These are phyloP conservation scores for Zaprionus nigranus DNA, from an alignment of 1,140 invertebrate genomes.

Conservation along the genomic window DNA sequence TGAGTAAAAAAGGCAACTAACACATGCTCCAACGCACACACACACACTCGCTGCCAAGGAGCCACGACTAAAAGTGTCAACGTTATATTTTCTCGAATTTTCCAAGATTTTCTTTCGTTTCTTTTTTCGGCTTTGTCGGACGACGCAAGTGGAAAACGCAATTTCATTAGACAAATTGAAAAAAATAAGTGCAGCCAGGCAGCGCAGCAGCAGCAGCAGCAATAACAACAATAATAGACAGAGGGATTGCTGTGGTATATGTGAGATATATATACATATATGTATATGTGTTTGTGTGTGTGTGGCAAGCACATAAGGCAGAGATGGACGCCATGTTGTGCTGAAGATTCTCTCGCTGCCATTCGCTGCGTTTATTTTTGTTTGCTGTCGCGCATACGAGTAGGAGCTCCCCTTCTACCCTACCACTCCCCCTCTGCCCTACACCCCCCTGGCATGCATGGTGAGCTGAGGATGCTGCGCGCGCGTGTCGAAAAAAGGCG, in stretches of 20 bases:
- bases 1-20: conserved; percentile 70
- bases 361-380: conserved; percentile 70
- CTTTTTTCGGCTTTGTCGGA: conserved; percentile 26
- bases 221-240: conserved; percentile 45
- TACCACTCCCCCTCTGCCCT: conserved; percentile 1
- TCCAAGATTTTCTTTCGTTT: conserved; percentile 57
- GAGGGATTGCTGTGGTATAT: conserved; percentile 20
- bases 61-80: conserved; percentile 71
- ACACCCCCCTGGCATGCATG: conserved; percentile 26
- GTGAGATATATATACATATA: conserved; percentile 7
- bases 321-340: conserved; percentile 74
- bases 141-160: conserved; percentile 79
- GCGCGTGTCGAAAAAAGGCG: conserved; percentile 84
- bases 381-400: conserved; percentile 66
- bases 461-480: conserved; percentile 40
- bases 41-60: conserved; percentile 21
- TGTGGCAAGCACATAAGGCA: conserved; percentile 27
- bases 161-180: conserved; percentile 84
- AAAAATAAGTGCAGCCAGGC: conserved; percentile 77
- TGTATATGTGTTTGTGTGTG: conserved; percentile 12
- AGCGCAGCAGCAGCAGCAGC: conserved; percentile 47
- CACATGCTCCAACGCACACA: conserved; percentile 41
- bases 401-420: conserved; percentile 44
- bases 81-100: conserved; percentile 80
- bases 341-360: conserved; percentile 56